Conservation (phyloP, 2,888 invertebrate species). For the Acanthosoma haemorrhoidale region DNA sequence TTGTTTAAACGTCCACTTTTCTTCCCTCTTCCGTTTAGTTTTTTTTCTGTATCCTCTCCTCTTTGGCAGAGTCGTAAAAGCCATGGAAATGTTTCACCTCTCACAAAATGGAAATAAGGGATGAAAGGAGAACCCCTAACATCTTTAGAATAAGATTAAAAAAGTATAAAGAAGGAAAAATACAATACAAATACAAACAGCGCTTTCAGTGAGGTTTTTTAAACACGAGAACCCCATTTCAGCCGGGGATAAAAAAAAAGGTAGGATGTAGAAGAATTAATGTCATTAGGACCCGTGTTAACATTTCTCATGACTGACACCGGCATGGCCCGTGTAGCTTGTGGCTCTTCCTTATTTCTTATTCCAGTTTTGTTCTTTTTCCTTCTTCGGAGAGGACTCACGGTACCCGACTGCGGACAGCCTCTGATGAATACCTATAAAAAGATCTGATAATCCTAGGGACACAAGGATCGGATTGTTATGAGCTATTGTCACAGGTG, state of each 20-base stretch:
- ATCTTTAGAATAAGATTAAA: too few species aligned
- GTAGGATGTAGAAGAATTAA: not conserved
- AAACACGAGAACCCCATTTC: slow-evolving; percentile 12
- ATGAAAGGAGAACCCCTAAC: too few species aligned
- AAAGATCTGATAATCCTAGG: not conserved
- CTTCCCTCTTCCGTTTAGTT: too few species aligned
- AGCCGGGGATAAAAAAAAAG: not conserved
- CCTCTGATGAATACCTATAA: not conserved
- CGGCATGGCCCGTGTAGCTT: not conserved
- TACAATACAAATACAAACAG: too few species aligned
- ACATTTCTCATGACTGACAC: slow-evolving; percentile 5
- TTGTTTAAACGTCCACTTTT: too few species aligned
- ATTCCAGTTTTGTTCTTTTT: too few species aligned
- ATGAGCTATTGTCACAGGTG: not conserved
- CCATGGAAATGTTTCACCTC: too few species aligned
- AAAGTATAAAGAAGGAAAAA: too few species aligned
- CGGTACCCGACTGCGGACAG: not conserved
- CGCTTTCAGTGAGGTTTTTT: not conserved
- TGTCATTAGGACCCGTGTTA: slow-evolving; percentile 2
- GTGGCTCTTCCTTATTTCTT: not conserved
- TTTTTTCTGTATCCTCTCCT: too few species aligned
- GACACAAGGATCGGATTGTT: not conserved
- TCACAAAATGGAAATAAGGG: too few species aligned
- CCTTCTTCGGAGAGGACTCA: not conserved
- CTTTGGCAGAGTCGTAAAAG: too few species aligned